Evolutionary conservation across 2,113 vertebrate species (phyloP), one percentile per base, ranked within the genome.

Genomic region (Podarcis cretensis): DNA sequence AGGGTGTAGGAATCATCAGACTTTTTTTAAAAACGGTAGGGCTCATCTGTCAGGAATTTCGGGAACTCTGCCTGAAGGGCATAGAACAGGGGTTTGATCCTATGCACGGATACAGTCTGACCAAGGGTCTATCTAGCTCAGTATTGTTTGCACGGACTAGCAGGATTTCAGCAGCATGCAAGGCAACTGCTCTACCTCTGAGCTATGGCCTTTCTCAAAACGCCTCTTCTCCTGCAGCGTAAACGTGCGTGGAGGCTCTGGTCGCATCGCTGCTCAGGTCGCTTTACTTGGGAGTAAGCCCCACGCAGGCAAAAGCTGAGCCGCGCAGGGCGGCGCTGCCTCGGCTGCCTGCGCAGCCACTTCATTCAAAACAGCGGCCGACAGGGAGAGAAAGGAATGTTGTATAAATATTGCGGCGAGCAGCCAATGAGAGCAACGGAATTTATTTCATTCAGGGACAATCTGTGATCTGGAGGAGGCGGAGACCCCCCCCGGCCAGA

Each of bases 401-500:
- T 37, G 83, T 71, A 63, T 8, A 32, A 85, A 27, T 5, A 10
- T 20, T 59, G 48, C 73, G 91, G 83, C 86, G 27, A 16, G 30
- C 8, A 87, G 76, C 93, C 94, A 94, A 95, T 93, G 93, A 90
- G 89, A 92, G 89, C 90, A 84, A 90, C 87, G 90, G 94, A 90
- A 94, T 93, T 90, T 87, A 93, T 95, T 97, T 98, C 96, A 98
- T 98, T 98, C 96, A 98, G 95, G 80, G 93, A 89, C 87, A 92
- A 95, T 95, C 94, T 73, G 93, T 88, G 92, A 86, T 57, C 75
- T 12, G 81, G 68, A 86, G 88, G 75, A 94, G 95, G 96, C 92
- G 91, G 93, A 0, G 84, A 85, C 77, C 20, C 21, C 32, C 32
- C 20, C 35, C 80, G 69, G 0, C 13, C 32, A 0, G 18, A n/a